Evolutionary conservation across 2,113 vertebrate genomes (phyloP).

Genomic region (Plecotus auritus): DNA sequence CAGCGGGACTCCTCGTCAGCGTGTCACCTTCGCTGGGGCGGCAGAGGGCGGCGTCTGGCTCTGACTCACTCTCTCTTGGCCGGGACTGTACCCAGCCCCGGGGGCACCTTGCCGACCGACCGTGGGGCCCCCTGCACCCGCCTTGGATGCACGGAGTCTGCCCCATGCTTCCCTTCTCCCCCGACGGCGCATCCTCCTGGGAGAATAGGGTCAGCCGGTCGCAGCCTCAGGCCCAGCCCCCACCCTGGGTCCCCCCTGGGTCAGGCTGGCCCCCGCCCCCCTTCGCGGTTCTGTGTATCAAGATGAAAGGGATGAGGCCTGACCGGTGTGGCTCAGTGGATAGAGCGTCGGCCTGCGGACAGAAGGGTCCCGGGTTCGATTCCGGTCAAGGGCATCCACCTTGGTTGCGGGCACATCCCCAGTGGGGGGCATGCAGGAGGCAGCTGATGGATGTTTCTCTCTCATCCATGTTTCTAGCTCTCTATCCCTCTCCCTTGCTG

Average conservation of each 20-base stretch:
- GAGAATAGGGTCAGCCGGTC: accelerated
- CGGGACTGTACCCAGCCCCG: background rate
- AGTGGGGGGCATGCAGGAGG: no score
- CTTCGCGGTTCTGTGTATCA: accelerated
- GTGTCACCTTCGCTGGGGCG: background rate
- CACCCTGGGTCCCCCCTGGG: background rate
- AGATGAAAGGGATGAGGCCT: background rate
- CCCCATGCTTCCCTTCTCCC: accelerated
- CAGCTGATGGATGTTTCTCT: no score
- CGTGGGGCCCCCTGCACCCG: accelerated
- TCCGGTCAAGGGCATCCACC: no score
- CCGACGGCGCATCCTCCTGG: accelerated
- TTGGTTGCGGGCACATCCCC: no score
- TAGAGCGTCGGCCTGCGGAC: no score
- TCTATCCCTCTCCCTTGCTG: no score
- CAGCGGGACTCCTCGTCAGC: accelerated
- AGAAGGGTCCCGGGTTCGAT: no score
- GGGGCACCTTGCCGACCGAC: background rate
- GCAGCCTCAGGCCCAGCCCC: background rate
- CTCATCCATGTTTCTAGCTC: no score
- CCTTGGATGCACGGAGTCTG: accelerated
- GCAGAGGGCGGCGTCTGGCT: background rate
- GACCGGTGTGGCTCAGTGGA: no score
- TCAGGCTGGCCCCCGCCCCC: background rate
- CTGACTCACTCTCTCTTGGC: background rate